Evolutionary conservation across 2,113 vertebrate genomes (phyloP).

Genomic region (Elephantulus edwardii): DNA sequence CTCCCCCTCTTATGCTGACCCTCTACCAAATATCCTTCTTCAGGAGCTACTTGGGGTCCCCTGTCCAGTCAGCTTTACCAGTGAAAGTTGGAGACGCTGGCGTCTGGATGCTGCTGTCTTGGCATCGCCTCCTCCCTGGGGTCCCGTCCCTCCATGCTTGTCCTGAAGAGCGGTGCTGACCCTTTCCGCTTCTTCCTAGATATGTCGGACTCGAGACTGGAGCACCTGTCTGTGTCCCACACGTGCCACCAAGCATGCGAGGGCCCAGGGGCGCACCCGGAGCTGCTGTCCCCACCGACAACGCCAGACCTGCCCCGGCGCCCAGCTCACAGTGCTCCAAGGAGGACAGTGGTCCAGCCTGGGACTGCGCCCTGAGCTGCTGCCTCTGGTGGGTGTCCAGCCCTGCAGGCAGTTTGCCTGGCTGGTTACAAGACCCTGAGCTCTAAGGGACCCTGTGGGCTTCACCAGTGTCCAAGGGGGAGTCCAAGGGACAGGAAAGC

Average conservation of each 20-base stretch:
- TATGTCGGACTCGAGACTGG: not conserved
- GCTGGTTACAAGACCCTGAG: not conserved
- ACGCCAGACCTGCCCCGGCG: not conserved
- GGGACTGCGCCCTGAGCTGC: not conserved
- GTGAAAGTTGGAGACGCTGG: too few species aligned
- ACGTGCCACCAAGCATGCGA: not conserved
- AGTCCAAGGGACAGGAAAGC: not conserved
- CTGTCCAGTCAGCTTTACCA: not conserved
- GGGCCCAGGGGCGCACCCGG: conserved; percentile 4
- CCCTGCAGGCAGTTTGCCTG: not conserved
- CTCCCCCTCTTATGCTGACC: too few species aligned
- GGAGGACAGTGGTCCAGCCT: not conserved
- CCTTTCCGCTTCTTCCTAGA: conserved; percentile 31
- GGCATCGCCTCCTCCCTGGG: not conserved
- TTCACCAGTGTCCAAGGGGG: not conserved
- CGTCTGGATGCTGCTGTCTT: not conserved
- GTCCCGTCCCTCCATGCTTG: not conserved
- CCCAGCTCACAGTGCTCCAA: not conserved
- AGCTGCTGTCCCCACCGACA: not conserved
- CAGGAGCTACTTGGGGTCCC: too few species aligned
- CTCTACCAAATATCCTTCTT: too few species aligned
- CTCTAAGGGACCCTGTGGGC: not conserved
- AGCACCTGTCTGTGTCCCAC: not conserved
- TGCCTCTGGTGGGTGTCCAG: conserved; percentile 56
- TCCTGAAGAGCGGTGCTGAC: not conserved